Evolutionary conservation across 2,797 vertebrate species (phyloP).

Genomic region (Heterohyrax brucei): DNA sequence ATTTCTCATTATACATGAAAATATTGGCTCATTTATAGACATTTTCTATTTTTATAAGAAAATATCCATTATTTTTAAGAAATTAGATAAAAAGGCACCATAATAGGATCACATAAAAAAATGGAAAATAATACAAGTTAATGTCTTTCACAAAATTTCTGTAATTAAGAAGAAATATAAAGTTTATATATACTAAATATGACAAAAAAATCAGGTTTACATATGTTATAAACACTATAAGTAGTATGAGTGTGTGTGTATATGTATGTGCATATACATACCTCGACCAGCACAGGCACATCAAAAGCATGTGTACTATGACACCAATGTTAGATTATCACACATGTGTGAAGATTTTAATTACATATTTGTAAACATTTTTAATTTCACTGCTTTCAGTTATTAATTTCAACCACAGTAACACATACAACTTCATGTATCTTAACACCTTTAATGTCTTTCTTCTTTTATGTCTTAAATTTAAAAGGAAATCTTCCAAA

Average conservation of each 20-base stretch:
- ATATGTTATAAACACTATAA: too few relatives aligned
- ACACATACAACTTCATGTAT: constrained; percentile 47
- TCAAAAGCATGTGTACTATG: not conserved
- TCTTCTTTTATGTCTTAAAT: constrained; percentile 36
- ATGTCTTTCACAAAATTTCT: not conserved
- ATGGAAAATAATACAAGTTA: not conserved
- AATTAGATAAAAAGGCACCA: constrained; percentile 40
- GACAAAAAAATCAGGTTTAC: too few relatives aligned
- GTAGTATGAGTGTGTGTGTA: not conserved
- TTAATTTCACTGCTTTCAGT: constrained; percentile 58
- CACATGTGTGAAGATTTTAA: not conserved
- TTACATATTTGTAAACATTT: constrained; percentile 13
- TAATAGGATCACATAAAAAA: constrained; percentile 3
- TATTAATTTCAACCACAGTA: constrained; percentile 35
- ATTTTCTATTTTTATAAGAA: constrained; percentile 23
- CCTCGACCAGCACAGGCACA: not conserved
- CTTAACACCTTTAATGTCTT: constrained; percentile 54
- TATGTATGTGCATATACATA: not conserved
- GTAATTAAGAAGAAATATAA: constrained; percentile 7
- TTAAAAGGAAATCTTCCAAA: constrained; percentile 48
- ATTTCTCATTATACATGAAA: not conserved
- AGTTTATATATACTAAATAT: too few relatives aligned
- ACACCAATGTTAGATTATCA: not conserved
- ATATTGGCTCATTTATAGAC: not conserved
- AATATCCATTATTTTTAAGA: not conserved